Percentiles rank a stretch among this genome's conserved stretches.
Evolutionary conservation across 2,113 vertebrate genomes (phyloP).

Genomic region (Tylochromis polylepis): DNA sequence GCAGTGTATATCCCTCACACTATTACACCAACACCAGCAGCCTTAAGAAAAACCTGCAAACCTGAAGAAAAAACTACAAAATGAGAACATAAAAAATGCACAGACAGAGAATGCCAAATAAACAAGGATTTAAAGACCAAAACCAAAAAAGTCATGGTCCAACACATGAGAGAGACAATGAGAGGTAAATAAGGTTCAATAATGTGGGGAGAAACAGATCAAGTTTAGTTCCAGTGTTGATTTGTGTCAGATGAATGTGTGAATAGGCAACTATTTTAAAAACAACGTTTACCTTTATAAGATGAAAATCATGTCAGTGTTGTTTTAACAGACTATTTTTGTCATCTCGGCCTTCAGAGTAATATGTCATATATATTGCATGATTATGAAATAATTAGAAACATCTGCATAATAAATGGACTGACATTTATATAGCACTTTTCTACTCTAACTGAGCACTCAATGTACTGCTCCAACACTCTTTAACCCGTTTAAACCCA

Average conservation of each 20-base stretch:
- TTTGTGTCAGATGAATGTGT: not conserved
- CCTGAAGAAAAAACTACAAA: too few relatives aligned
- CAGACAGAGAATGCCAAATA: not conserved
- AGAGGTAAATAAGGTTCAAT: not conserved
- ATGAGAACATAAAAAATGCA: not conserved
- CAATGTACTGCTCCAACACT: not conserved
- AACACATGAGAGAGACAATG: not conserved
- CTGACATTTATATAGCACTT: not conserved
- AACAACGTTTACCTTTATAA: too few relatives aligned
- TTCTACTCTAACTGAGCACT: not conserved
- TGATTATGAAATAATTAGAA: too few relatives aligned
- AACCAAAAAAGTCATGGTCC: not conserved
- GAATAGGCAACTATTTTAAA: not conserved
- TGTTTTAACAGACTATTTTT: not conserved
- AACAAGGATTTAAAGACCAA: not conserved
- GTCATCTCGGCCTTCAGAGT: too few relatives aligned
- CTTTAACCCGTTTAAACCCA: not conserved
- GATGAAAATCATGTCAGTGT: accelerated
- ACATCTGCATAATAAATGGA: not conserved
- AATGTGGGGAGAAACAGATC: not conserved
- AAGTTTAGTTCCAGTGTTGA: not conserved
- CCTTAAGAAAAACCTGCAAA: too few relatives aligned
- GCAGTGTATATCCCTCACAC: too few relatives aligned
- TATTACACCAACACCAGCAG: too few relatives aligned
- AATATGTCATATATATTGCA: too few relatives aligned